Base-by-base conservation (phyloP, 2,888 invertebrate species). In the Dryocosmus kuriphilus region DNA sequence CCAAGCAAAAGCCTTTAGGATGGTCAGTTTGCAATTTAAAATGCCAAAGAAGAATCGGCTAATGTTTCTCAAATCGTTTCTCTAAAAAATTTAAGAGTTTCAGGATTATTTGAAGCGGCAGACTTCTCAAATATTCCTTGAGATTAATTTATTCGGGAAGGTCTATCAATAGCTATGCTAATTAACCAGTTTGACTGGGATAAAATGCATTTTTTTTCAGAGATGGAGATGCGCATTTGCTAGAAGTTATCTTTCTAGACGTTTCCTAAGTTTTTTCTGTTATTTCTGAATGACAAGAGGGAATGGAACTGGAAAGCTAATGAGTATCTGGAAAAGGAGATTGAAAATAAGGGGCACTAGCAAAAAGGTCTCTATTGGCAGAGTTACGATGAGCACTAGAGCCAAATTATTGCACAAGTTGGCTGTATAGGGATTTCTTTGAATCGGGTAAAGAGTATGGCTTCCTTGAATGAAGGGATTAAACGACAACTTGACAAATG, bases 401-500 rank as follows among this genome's bases (percentile, higher is more conserved):
- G 27, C 32, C 63, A 63, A 63, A 63, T 63, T 63, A 63, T 35
- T 35, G 32, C 19, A 16, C 62, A 4, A 30, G 62, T 41, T 41
- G 41, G 41, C 65, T 35, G 27, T 27, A 65, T 41, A 41, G 24
- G 41, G 6, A 67, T 41, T 67, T 67, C 67, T 46, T 41, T 16
- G 67, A 46, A 67, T 1, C 24, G 1, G 71, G 27, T 62, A 62
- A 32, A 41, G 46, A 71, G 51, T n/a, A n/a, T n/a, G n/a, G 30
- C 51, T 71, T 71, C 71, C 71, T 27, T 30, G 71, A 67, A 30
- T 51, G 19, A 51, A 51, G 51, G 71, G 51, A 71, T 71, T 30
- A 51, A 71, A 71, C n/a, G 51, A 71, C 71, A 71, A 71, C 46
- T 30, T 71, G 71, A 71, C 71, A 71, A 71, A 71, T 71, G 71